Evolutionary conservation across 1,140 invertebrate species (phyloP), one percentile per base, ranked within the genome.

Genomic region (Drosophila paulistorum): DNA sequence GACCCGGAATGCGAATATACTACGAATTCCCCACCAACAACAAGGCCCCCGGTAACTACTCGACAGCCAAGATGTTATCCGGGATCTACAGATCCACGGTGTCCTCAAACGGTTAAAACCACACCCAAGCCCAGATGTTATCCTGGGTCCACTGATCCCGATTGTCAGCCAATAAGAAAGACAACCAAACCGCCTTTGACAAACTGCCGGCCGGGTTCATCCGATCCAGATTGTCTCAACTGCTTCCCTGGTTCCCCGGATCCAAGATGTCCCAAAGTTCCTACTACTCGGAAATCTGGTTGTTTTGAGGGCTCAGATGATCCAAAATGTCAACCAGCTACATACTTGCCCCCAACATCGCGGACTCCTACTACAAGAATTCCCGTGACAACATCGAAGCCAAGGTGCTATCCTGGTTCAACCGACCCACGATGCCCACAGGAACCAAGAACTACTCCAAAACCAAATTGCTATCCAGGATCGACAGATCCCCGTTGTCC

Each of bases 1-100:
- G 93, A 94, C 78, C 91, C 93, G 9, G 81, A 92, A 13, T 94
- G 93, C 69, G 93, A 93, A 13, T 89, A 82, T 73, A 82, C 92
- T 4, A 71, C 82, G 9, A 73, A 77, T 7, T 57, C 66, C 26
- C 91, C 91, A 4, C 65, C 71, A 62, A 68, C 71, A 5, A 75
- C 69, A 10, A 62, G 74, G 7, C 90, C 48, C 11, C 26, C 37
- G 13, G 37, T 30, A 17, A 73, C 39, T 13, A 63, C 17, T 6
- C 20, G 48, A 6, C 37, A 48, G 9, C 91, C 93, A 5, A 79
- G 67, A 54, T 86, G 82, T 51, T 86, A 71, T 63, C 79, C 76
- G 0, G 77, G 90, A n/a, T 69, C 80, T 7, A 66, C 63, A 26
- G 81, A 90, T 65, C 68, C 74, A 13, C 74, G 77, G 30, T 92